Base-by-base conservation (phyloP, 1,140 invertebrate genomes). In the Eubasilissa regina region DNA sequence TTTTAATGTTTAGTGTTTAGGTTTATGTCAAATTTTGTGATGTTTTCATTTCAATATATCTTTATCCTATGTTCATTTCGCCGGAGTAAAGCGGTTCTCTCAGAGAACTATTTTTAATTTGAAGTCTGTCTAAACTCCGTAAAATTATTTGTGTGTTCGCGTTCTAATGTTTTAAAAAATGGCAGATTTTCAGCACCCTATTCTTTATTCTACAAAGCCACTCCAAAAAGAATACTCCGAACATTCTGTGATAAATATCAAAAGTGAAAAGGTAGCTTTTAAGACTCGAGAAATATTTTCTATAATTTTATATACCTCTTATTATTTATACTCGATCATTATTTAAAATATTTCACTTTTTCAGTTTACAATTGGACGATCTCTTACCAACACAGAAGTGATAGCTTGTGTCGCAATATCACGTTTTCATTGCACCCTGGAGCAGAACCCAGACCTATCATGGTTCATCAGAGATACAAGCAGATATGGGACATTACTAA, bases 321-420 rank as follows among this genome's bases (percentile, higher is more conserved):
- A 51, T 12, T 13, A 3, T 15, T 51, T 51, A 8, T 51, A 35
- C 13, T 12, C 0, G 0, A 35, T 11, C 35, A 44, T 25, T 25
- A 43, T 35, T 3, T 10, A 25, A 62, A 25, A 25, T 25, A 62
- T 64, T n/a, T 70, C 43, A 58, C 74, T 60, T 75, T 84, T 86
- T 76, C 80, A 92, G 90, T 89, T 91, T 78, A 88, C 84, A 64
- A 86, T 92, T 64, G 91, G 91, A 7, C 85, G 91, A 77, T 86
- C 84, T 13, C 82, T 84, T 15, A 84, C 85, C 7, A 90, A 89
- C 75, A 87, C 88, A 60, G 83, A 86, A 56, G 84, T 88, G 43
- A 88, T 92, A 80, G 84, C 89, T 15, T 87, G 85, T 80, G 21
- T 89, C n/a, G 80, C 84, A 0, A 89, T 92, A 83, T 92, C 91